These are phyloP conservation scores for Strix uralensis DNA, from an alignment of 2,113 vertebrate genomes.

Conservation along the genomic window DNA sequence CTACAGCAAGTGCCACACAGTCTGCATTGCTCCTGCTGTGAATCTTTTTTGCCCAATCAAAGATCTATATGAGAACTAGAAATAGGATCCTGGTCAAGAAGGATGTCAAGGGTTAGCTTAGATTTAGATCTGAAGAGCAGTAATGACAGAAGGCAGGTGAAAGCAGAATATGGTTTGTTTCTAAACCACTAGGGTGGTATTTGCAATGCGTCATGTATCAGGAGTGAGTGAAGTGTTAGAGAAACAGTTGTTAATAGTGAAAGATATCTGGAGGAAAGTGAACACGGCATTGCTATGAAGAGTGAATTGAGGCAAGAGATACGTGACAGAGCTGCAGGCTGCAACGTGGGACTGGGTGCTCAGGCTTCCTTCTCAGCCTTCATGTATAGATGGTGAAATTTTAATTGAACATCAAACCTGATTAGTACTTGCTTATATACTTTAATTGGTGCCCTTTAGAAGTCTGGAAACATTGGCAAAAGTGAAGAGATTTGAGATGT, in stretches of 20 bases:
- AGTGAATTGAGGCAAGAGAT: background rate
- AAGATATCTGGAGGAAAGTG: background rate
- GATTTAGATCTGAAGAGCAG: background rate
- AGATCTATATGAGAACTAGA: background rate
- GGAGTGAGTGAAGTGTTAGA: background rate
- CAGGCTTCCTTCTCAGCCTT: background rate
- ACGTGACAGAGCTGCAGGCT: background rate
- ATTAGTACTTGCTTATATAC: background rate
- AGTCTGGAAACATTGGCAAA: background rate
- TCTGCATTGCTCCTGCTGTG: background rate
- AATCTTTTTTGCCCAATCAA: background rate
- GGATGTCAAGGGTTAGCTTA: background rate
- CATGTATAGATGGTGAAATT: background rate
- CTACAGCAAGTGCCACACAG: background rate
- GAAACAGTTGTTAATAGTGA: background rate
- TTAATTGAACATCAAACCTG: background rate
- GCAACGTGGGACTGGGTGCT: background rate
- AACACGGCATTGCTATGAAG: background rate
- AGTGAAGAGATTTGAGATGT: background rate
- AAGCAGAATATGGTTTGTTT: background rate
- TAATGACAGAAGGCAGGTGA: background rate
- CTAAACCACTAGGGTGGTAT: background rate
- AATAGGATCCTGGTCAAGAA: background rate
- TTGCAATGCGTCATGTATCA: background rate
- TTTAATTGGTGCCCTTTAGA: background rate